A percentile compares a stretch with the other conserved stretches of the same genome.
Conservation (phyloP, 1,140 invertebrate species). For the Drosophila seguyi region DNA sequence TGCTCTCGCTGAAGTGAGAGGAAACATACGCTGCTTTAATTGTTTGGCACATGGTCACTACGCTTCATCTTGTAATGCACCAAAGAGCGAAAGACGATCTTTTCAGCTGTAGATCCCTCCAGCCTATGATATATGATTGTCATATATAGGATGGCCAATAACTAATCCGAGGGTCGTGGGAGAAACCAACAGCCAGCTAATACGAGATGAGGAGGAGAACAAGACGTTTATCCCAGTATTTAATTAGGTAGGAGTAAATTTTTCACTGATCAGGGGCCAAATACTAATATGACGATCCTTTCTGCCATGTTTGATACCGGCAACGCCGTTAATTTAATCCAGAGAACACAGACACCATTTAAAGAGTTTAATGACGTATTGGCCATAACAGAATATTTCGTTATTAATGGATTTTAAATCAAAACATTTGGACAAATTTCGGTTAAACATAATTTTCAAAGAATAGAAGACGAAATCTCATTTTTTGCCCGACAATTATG, state of each 20-base stretch:
- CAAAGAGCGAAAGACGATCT: not conserved
- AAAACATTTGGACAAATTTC: not conserved
- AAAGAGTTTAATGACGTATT: not conserved
- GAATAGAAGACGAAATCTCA: not conserved
- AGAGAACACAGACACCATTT: no score
- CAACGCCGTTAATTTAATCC: not conserved
- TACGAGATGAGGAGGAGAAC: not conserved
- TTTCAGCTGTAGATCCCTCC: not conserved
- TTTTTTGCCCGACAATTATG: not conserved
- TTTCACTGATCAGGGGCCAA: not conserved
- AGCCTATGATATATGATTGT: not conserved
- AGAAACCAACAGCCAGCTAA: not conserved
- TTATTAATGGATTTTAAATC: not conserved
- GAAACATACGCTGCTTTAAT: not conserved
- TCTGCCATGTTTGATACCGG: not conserved
- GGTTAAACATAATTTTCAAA: no score
- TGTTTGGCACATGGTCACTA: not conserved
- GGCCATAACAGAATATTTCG: not conserved
- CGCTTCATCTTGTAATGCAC: not conserved
- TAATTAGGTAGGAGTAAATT: not conserved
- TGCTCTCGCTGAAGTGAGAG: not conserved
- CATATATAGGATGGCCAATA: no score
- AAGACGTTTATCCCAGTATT: not conserved
- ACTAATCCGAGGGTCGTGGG: not conserved
- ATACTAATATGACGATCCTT: not conserved